phyloP scores from a whole-genome alignment of 2,113 vertebrate species.

The Oryzias woworae region DNA sequence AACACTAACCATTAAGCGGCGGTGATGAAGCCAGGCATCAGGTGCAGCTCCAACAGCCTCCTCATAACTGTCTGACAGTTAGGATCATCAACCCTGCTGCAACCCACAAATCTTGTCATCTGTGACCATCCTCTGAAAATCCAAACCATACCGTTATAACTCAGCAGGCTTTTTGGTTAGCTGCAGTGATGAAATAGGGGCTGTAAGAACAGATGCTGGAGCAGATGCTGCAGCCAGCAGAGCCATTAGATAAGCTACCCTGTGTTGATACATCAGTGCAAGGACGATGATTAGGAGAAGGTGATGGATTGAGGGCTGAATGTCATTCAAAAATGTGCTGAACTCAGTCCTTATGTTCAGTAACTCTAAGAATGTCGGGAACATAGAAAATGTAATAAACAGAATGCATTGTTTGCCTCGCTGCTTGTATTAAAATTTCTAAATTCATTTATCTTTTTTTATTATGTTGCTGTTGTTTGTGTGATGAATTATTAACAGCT shows the following conservation, averaged over 20 bases:
- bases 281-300: constrained; percentile 10
- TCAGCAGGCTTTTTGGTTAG: constrained; percentile 42
- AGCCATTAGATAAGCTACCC: constrained; percentile 19
- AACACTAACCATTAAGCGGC: constrained; percentile 5
- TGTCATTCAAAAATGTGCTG: constrained; percentile 1
- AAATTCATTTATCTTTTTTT: too few species aligned
- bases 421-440: too few species aligned
- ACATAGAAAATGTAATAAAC: not conserved
- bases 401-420: not conserved
- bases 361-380: not conserved
- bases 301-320: constrained; percentile 10
- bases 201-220: constrained; percentile 55
- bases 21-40: constrained; percentile 13
- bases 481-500: too few species aligned
- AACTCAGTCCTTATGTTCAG: not conserved
- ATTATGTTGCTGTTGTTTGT: too few species aligned
- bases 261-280: constrained; percentile 14
- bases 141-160: constrained; percentile 49
- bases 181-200: constrained; percentile 15
- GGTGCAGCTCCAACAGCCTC: constrained; percentile 17
- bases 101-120: constrained; percentile 44
- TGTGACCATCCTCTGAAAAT: constrained; percentile 34
- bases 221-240: constrained; percentile 48
- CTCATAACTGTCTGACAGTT: constrained; percentile 20
- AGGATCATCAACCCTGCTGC: constrained; percentile 22